Base-by-base conservation (phyloP, 2,888 invertebrate species). In the Nemurella pictetii region DNA sequence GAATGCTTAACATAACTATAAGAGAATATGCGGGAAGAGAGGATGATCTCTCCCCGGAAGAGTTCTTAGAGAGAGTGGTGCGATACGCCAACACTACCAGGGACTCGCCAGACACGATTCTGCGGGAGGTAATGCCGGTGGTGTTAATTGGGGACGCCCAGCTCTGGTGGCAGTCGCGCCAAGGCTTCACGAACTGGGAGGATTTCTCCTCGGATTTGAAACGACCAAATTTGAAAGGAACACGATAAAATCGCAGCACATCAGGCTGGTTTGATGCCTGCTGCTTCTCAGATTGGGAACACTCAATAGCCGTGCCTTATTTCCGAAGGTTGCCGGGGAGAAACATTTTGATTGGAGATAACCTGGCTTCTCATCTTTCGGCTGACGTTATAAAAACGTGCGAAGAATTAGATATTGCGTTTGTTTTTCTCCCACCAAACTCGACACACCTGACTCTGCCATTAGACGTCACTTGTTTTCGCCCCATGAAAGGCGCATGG, bases 271-370 rank as follows among this genome's bases (percentile, higher is more conserved):
- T 77, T 26, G 77, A 77, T 77, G 25, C 77, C 25, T 27, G 12
- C 27, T 77, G 77, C 77, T 77, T 77, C 26, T 77, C 77, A 1
- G 77, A 77, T 26, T 77, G 77, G 77, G 77, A 25, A 12, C 77
- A 77, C 77, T 77, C 87, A 36, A 85, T 87, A n/a, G 87, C 86
- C 72, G 84, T 89, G 29, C 88, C 88, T 78, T 88, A 87, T 82
- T 86, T 87, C 74, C 87, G 86, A 82, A 86, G 86, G 29, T 85
- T 87, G 36, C 28, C 83, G 27, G 89, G 88, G 12, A 86, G 77
- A 84, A 89, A 89, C 86, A 87, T 89, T n/a, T 74, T 90, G 77
- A 89, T 90, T 83, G 89, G 90, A 20, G 89, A 90, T 85, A 90
- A 90, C 87, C 87, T 89, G 85, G 86, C 88, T 20, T 88, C 87